Evolutionary conservation across 2,888 invertebrate genomes (phyloP).

Genomic region (Mythimna pallens): DNA sequence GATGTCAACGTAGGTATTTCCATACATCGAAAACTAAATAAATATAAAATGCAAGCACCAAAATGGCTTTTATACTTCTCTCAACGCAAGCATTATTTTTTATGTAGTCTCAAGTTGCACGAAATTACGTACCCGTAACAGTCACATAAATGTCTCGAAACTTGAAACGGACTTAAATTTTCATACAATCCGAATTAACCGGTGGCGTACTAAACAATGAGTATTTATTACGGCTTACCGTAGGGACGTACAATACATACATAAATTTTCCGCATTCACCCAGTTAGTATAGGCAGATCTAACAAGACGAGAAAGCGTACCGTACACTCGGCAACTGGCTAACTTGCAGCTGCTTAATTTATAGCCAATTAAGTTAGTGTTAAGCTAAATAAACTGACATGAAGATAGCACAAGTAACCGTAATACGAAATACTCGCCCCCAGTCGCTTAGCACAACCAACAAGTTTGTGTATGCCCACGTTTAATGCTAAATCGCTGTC

Average conservation of each 20-base stretch:
- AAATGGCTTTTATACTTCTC: constrained; percentile 24
- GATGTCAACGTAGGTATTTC: background rate
- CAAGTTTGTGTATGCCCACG: constrained; percentile 73
- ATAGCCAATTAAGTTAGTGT: constrained; percentile 89
- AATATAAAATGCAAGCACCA: constrained; percentile 7
- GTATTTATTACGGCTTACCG: constrained; percentile 64
- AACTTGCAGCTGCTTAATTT: constrained; percentile 85
- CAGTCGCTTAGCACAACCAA: constrained; percentile 68
- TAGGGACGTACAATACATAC: constrained; percentile 65
- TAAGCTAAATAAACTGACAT: constrained; percentile 87
- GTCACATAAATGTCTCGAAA: constrained; percentile 34
- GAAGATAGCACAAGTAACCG: constrained; percentile 84
- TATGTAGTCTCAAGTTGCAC: constrained; percentile 47
- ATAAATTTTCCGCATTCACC: constrained; percentile 73
- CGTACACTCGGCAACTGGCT: constrained; percentile 79
- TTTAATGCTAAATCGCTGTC: constrained; percentile 70
- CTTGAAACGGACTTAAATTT: constrained; percentile 48
- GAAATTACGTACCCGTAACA: constrained; percentile 37
- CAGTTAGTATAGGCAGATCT: constrained; percentile 75
- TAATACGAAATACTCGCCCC: constrained; percentile 77
- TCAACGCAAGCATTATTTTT: constrained; percentile 42
- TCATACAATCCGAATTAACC: constrained; percentile 48
- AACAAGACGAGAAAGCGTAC: constrained; percentile 79
- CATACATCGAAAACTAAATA: background rate
- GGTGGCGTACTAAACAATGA: constrained; percentile 59